These are phyloP conservation scores for Lasioglossum oenotherae DNA, from an alignment of 2,888 invertebrate species.

Conservation along the genomic window DNA sequence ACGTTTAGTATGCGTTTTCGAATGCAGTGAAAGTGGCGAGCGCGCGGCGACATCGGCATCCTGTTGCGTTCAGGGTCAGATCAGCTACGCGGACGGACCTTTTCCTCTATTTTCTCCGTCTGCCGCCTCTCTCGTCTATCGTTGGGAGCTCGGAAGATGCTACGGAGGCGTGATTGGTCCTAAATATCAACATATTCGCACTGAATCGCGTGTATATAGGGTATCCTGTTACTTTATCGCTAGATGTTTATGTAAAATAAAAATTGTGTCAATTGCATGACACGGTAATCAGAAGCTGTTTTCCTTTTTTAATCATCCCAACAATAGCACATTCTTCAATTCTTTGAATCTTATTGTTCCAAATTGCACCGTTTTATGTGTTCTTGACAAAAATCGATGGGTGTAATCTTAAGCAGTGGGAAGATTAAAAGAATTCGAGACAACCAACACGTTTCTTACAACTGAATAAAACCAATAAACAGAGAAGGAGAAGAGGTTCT, in stretches of 20 bases:
- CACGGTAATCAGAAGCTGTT: too few species aligned
- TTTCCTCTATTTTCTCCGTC: conserved; percentile 27
- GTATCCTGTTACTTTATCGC: neutral
- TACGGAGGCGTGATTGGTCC: neutral
- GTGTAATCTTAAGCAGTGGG: too few species aligned
- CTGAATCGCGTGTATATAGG: neutral
- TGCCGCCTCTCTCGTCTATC: neutral
- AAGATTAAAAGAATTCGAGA: too few species aligned
- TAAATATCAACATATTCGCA: neutral
- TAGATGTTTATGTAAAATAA: neutral
- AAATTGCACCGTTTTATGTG: too few species aligned
- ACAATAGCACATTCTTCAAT: too few species aligned
- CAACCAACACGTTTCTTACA: too few species aligned
- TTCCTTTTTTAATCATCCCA: too few species aligned
- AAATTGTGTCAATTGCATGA: too few species aligned
- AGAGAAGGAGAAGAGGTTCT: too few species aligned
- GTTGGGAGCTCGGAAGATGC: neutral
- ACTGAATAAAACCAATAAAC: too few species aligned
- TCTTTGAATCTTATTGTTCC: too few species aligned
- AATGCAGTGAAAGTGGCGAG: conserved; percentile 65
- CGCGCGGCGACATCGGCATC: conserved; percentile 59
- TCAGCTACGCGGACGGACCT: conserved; percentile 27
- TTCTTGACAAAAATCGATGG: too few species aligned
- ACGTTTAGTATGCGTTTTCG: conserved; percentile 61
- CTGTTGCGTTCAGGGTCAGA: conserved; percentile 66